Conservation (phyloP, 2,888 invertebrate species). For the Cinara cedri region DNA sequence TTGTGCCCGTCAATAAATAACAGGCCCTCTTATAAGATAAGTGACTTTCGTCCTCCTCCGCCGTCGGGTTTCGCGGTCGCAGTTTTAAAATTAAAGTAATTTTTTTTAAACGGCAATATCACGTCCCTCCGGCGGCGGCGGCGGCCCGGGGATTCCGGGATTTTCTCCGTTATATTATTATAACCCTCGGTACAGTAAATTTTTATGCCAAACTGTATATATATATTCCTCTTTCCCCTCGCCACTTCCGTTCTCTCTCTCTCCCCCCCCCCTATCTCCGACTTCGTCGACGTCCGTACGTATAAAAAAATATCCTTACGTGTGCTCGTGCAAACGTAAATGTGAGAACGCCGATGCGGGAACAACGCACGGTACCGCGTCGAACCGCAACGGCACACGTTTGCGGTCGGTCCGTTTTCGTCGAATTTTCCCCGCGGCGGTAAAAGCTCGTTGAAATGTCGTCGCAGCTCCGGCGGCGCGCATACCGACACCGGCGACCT, state of each 20-base stretch:
- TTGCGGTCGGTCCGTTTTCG: too few species aligned
- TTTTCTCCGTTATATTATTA: conserved; percentile 19
- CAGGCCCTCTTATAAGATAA: conserved; percentile 55
- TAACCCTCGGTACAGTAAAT: conserved; percentile 52
- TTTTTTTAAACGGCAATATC: conserved; percentile 56
- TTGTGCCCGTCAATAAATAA: conserved; percentile 54
- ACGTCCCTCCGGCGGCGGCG: conserved; percentile 46
- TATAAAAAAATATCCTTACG: too few species aligned
- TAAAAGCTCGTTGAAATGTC: too few species aligned
- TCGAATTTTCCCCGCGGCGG: too few species aligned
- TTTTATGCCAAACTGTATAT: conserved; percentile 54
- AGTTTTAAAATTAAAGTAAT: conserved; percentile 57
- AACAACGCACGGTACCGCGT: too few species aligned
- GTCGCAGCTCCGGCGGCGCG: too few species aligned
- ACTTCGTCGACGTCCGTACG: too few species aligned
- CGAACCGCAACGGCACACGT: too few species aligned
- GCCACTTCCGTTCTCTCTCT: not conserved
- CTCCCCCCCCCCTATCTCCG: not conserved
- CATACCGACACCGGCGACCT: too few species aligned
- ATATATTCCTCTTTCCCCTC: too few species aligned
- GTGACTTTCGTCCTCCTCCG: conserved; percentile 43
- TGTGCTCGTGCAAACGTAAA: too few species aligned
- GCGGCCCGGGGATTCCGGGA: conserved; percentile 15
- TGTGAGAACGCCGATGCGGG: too few species aligned
- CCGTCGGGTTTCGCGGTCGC: conserved; percentile 42